Conservation (phyloP, 30 jellyfish, hydroid and myxozoan species). For the Aurelia aurita region DNA sequence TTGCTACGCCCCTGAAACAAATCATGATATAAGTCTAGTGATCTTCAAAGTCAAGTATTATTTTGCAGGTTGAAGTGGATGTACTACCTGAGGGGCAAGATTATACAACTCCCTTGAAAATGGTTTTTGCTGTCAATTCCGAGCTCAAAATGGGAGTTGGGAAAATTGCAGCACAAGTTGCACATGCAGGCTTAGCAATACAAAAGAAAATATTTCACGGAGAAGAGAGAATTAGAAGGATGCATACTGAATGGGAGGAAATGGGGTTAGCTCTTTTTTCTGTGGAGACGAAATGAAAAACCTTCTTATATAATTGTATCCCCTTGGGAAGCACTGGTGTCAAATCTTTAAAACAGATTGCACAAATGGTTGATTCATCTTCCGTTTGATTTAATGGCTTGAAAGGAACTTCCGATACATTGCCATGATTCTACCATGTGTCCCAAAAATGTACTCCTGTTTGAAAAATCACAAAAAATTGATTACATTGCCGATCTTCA, state of each 20-base stretch:
- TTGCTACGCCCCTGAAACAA: no score
- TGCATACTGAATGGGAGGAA: conserved; percentile 58
- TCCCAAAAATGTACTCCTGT: no score
- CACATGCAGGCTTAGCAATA: conserved; percentile 73
- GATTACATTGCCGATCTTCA: no score
- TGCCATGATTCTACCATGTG: no score
- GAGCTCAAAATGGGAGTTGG: conserved; percentile 79
- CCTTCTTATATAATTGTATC: no score
- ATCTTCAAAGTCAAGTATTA: background rate
- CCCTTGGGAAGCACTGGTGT: no score
- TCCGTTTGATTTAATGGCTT: no score
- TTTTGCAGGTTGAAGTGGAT: conserved; percentile 24
- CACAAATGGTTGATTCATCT: no score
- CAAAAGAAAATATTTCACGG: conserved; percentile 27
- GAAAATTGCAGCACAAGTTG: conserved; percentile 82
- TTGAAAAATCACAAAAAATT: no score
- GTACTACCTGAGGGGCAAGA: conserved; percentile 4
- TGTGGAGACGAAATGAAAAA: no score
- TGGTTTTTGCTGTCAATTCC: conserved; percentile 75
- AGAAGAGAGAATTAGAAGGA: background rate
- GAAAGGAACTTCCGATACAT: no score
- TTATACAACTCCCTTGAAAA: conserved; percentile 28
- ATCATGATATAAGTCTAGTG: background rate
- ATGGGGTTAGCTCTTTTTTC: conserved; percentile 26
- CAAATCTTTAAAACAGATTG: no score